Evolutionary conservation across 2,888 invertebrate species (phyloP), one percentile per base, ranked within the genome.

Genomic region (Ophioninae sp.): DNA sequence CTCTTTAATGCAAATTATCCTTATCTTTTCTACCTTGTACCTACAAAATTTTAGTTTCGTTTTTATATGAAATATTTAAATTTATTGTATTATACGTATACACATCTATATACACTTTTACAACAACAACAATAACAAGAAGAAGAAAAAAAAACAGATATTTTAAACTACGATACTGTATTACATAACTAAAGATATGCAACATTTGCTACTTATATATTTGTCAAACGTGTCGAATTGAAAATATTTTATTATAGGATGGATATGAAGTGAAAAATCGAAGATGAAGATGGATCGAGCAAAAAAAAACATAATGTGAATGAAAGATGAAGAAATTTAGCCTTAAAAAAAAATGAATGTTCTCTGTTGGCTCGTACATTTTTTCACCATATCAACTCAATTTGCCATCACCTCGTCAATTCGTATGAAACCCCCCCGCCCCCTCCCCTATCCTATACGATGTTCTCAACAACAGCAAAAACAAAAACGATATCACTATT

Each of bases 71-170:
- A 88, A 88, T 87, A 87, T 87, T 87, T 79, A 89, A 91, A 90
- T 91, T 91, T 91, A 92, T 90, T 90, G 90, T 91, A 91, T 90
- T 91, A 89, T 90, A 91, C 90, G 88, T 91, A 89, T 91, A 91
- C 89, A 91, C 91, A 90, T 90, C 89, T 91, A 90, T 90, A 91
- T 90, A 91, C 91, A 91, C 89, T 90, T 91, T 92, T 92, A 91
- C 90, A 91, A 89, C 81, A 88, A 88, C 81, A 87, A 83, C 82
- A 81, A 84, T 86, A 87, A 87, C 69, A 61, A 78, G 23, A 87
- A 87, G 64, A 61, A 78, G 23, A 63, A 64, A 51, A 82, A 81
- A 74, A 79, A 85, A 84, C 83, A 61, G 81, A 90, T 91, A 91
- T 90, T 91, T 90, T 91, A 91, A 91, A 90, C 91, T 90, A 90